Evolutionary conservation across 2,888 invertebrate genomes (phyloP).

Genomic region (Hypomecis punctinalis): DNA sequence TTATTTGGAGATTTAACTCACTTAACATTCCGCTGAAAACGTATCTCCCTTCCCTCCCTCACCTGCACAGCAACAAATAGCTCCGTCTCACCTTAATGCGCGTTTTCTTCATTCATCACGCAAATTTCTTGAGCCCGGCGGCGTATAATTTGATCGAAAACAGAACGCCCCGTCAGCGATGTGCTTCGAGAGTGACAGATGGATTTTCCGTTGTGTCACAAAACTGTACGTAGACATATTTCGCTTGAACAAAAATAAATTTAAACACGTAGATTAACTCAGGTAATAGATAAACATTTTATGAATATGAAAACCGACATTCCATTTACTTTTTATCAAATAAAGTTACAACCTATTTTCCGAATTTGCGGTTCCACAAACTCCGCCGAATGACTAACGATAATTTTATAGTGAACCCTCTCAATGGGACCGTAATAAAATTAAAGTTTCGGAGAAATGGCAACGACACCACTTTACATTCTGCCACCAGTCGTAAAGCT

Average conservation of each 20-base stretch:
- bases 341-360: constrained; percentile 19
- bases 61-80: constrained; percentile 50
- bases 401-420: constrained; percentile 36
- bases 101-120: constrained; percentile 61
- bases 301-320: constrained; percentile 28
- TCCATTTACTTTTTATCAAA: constrained; percentile 20
- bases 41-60: constrained; percentile 62
- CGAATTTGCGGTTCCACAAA: constrained; percentile 26
- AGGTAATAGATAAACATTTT: constrained; percentile 22
- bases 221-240: constrained; percentile 38
- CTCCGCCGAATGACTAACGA: constrained; percentile 28
- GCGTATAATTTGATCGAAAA: constrained; percentile 80
- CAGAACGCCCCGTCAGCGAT: constrained; percentile 69
- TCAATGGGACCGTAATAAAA: constrained; percentile 38
- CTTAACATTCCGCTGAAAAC: constrained; percentile 75
- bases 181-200: constrained; percentile 60
- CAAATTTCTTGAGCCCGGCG: constrained; percentile 58
- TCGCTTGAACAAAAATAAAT: constrained; percentile 25
- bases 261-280: constrained; percentile 29
- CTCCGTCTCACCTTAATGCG: constrained; percentile 54
- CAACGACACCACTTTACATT: constrained; percentile 39
- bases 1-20: constrained; percentile 82
- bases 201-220: constrained; percentile 44
- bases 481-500: constrained; percentile 39
- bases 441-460: constrained; percentile 38